phyloP scores from a whole-genome alignment of 30 jellyfish, hydroid and myxozoan genomes.

The Mastigias papua region DNA sequence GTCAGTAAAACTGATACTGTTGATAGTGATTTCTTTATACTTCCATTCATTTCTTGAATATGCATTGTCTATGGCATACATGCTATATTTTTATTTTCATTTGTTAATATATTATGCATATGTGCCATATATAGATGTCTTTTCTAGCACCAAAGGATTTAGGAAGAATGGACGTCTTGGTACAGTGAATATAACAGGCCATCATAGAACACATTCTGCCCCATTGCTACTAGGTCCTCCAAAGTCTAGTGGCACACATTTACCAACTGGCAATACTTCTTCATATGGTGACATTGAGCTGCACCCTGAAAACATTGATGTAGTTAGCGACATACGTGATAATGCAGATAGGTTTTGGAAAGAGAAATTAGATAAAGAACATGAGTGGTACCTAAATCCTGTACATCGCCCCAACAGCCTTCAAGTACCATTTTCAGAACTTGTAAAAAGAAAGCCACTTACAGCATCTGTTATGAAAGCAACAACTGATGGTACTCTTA shows the following conservation, averaged over 20 bases:
- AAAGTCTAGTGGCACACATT: conserved; percentile 4
- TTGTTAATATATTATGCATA: not conserved
- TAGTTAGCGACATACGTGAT: conserved; percentile 28
- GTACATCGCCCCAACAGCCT: conserved; percentile 52
- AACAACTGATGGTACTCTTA: conserved; percentile 39
- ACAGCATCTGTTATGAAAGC: conserved; percentile 66
- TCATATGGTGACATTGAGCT: conserved; percentile 53
- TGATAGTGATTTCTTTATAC: not conserved
- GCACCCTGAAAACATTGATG: not conserved
- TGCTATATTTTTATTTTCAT: too few relatives aligned
- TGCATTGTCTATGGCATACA: not conserved
- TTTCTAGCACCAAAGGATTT: conserved; percentile 21
- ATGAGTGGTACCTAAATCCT: conserved; percentile 68
- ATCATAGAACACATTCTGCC: conserved; percentile 42
- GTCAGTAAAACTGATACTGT: not conserved
- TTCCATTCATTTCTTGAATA: not conserved
- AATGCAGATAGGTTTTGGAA: not conserved
- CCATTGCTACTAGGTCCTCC: conserved; percentile 30
- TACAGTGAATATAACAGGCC: not conserved
- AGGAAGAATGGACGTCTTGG: not conserved
- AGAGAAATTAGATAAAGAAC: not conserved
- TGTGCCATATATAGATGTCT: too few relatives aligned
- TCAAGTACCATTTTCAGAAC: conserved; percentile 36
- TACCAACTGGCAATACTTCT: conserved; percentile 20
- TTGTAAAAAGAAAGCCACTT: conserved; percentile 43